Conservation (phyloP, 2,113 vertebrate genomes). For the Xenus cinereus region DNA sequence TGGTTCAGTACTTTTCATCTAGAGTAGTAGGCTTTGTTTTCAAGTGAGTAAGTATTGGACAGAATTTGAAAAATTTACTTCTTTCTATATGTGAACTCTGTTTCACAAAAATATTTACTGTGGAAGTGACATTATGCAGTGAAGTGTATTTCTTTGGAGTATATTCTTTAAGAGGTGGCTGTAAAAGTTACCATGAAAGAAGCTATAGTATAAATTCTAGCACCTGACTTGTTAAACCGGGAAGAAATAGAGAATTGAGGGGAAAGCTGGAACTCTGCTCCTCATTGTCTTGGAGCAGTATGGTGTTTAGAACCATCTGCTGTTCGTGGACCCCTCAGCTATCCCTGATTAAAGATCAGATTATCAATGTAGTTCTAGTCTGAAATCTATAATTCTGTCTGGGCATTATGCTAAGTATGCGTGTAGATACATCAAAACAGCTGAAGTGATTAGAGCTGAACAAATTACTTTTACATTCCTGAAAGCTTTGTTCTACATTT, state of each 20-base stretch:
- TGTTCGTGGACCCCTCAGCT: not conserved
- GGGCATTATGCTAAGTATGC: conserved; percentile 60
- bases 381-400: conserved; percentile 65
- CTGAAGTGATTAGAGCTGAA: conserved; percentile 51
- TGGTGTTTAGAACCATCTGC: conserved; percentile 21
- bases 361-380: conserved; percentile 50
- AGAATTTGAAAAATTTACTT: conserved; percentile 20
- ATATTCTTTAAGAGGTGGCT: not conserved
- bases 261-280: not conserved
- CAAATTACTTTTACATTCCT: conserved; percentile 25
- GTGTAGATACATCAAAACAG: conserved; percentile 20
- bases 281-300: not conserved
- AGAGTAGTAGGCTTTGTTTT: not conserved
- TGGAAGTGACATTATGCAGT: not conserved
- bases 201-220: not conserved
- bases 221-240: not conserved
- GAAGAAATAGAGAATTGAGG: not conserved
- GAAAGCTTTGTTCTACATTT: conserved; percentile 23
- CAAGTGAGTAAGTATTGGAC: not conserved
- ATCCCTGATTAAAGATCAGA: conserved; percentile 54
- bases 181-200: not conserved
- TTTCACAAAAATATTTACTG: not conserved
- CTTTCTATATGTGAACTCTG: not conserved
- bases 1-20: not conserved
- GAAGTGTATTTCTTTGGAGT: not conserved